Conservation (phyloP, 2,888 invertebrate species). For the Ophion ventricosus region DNA sequence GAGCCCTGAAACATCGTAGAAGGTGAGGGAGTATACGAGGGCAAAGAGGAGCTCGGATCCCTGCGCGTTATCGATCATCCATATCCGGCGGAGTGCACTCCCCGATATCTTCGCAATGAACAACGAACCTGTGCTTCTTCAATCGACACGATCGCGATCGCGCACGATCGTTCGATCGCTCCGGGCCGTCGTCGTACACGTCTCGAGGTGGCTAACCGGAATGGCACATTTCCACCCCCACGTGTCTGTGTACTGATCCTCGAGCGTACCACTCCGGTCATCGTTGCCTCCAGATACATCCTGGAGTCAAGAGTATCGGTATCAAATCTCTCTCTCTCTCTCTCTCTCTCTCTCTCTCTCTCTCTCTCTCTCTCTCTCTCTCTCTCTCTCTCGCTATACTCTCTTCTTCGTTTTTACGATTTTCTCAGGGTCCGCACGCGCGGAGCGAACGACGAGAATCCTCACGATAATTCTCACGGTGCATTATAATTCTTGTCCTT, state of each 20-base stretch:
- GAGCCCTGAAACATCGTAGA: background rate
- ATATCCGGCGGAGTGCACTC: background rate
- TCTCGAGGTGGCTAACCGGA: background rate
- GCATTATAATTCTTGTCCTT: background rate
- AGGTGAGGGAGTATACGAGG: background rate
- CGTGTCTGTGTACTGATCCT: background rate
- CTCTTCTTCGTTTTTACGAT: background rate
- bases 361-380: background rate
- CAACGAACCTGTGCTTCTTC: background rate
- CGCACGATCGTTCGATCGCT: background rate
- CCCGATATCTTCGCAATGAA: background rate
- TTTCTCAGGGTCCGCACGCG: background rate
- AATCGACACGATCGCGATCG: background rate
- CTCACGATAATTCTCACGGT: background rate
- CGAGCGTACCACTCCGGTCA: background rate
- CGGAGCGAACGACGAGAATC: background rate
- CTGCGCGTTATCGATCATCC: background rate
- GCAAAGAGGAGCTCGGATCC: background rate
- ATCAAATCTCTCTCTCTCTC: background rate
- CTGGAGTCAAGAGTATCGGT: background rate
- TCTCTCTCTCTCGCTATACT: background rate
- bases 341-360: background rate
- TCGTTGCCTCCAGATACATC: background rate
- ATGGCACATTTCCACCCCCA: background rate
- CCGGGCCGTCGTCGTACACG: background rate